These are phyloP conservation scores for Parotia lawesii DNA, from an alignment of 2,113 vertebrate genomes.

Conservation along the genomic window DNA sequence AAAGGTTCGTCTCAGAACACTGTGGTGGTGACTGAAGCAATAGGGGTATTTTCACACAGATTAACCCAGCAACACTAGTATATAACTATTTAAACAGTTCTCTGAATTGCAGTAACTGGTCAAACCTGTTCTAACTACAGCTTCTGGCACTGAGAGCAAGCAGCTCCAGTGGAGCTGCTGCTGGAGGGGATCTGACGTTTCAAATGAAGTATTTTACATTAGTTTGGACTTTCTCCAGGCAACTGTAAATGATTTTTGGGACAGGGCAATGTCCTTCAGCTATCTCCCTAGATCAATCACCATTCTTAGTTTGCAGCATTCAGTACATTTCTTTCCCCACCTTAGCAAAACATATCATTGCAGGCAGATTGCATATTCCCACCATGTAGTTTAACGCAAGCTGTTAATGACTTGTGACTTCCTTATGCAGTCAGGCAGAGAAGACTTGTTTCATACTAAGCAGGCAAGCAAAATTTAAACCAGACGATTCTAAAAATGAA, in stretches of 20 bases:
- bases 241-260: neutral
- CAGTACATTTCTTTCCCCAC: conserved; percentile 20
- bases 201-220: neutral
- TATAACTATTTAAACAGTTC: conserved; percentile 5
- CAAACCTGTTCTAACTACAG: conserved; percentile 15
- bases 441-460: conserved; percentile 14
- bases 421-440: conserved; percentile 53
- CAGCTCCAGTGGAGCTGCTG: neutral
- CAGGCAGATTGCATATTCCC: conserved; percentile 54
- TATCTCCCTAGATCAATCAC: neutral
- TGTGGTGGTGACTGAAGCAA: neutral
- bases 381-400: conserved; percentile 58
- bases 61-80: neutral
- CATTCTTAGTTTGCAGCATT: conserved; percentile 37
- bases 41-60: conserved; percentile 2
- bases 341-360: conserved; percentile 42
- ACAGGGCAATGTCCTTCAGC: neutral
- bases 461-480: conserved; percentile 70
- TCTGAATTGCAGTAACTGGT: conserved; percentile 16
- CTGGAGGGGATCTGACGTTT: neutral
- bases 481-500: conserved; percentile 53
- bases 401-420: conserved; percentile 74
- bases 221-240: neutral
- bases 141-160: neutral
- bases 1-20: neutral